These are phyloP conservation scores for Epinotia bilunana DNA, from an alignment of 2,888 invertebrate genomes.

Conservation along the genomic window DNA sequence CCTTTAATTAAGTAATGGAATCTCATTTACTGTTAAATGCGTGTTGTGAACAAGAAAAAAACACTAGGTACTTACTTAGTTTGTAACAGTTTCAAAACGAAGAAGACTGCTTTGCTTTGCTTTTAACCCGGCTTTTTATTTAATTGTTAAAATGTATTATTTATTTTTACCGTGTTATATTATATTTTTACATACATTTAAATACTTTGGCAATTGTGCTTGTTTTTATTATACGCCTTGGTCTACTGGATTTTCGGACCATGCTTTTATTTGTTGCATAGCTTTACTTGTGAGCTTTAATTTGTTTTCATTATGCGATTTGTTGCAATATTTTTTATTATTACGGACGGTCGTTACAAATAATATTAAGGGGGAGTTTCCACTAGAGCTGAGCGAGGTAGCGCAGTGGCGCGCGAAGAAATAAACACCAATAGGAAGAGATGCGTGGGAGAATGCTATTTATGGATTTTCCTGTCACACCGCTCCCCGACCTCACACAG, in stretches of 20 bases:
- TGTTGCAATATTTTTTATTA: constrained; percentile 32
- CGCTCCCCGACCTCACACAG: too few relatives aligned
- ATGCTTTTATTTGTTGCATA: constrained; percentile 29
- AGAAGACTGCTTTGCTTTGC: constrained; percentile 39
- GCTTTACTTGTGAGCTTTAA: constrained; percentile 38
- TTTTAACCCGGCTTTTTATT: constrained; percentile 19
- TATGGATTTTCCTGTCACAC: too few relatives aligned
- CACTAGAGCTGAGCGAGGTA: too few relatives aligned
- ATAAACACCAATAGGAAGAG: too few relatives aligned
- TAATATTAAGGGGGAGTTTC: neutral
- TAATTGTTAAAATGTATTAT: neutral
- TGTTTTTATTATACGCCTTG: constrained; percentile 1
- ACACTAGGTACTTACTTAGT: neutral
- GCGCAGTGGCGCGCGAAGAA: neutral
- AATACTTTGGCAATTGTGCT: neutral
- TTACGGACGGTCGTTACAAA: neutral
- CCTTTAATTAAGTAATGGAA: constrained; percentile 1
- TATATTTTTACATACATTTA: neutral
- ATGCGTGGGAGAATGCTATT: too few relatives aligned
- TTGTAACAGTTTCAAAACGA: constrained; percentile 1
- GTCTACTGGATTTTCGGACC: neutral
- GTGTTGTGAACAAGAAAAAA: constrained; percentile 10
- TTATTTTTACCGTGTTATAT: neutral
- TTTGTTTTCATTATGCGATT: constrained; percentile 27
- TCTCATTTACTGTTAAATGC: constrained; percentile 10